These are phyloP conservation scores for Peromyscus aztecus DNA, from an alignment of 2,797 vertebrate genomes.

Conservation along the genomic window DNA sequence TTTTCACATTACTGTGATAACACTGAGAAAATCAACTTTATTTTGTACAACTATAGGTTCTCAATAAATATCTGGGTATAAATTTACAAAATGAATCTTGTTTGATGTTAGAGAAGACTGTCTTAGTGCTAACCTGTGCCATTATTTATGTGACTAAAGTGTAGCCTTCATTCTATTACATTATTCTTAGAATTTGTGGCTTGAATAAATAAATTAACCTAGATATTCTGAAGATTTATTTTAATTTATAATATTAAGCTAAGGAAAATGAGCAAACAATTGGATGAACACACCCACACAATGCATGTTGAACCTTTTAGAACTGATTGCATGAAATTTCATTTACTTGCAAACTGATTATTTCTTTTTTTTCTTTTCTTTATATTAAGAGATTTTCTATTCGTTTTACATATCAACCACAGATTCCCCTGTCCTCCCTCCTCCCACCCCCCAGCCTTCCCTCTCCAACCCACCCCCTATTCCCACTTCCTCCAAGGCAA, in stretches of 20 bases:
- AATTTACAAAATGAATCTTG: neutral
- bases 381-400: too few species aligned
- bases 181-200: neutral
- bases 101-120: neutral
- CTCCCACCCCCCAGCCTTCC: too few species aligned
- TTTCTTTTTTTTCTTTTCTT: neutral
- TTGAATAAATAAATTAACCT: neutral
- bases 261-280: neutral
- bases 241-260: too few species aligned
- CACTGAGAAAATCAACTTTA: neutral
- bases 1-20: neutral
- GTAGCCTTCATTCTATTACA: neutral
- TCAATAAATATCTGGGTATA: neutral
- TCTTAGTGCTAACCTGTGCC: neutral
- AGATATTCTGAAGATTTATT: neutral
- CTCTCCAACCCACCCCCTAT: too few species aligned
- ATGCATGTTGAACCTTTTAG: neutral
- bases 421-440: too few species aligned
- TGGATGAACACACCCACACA: neutral
- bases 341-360: neutral
- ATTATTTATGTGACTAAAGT: neutral
- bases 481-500: too few species aligned
- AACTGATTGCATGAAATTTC: neutral
- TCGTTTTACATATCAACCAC: too few species aligned
- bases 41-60: neutral